These are phyloP conservation scores for Aeoliscus strigatus DNA, from an alignment of 2,797 vertebrate genomes.

Conservation along the genomic window DNA sequence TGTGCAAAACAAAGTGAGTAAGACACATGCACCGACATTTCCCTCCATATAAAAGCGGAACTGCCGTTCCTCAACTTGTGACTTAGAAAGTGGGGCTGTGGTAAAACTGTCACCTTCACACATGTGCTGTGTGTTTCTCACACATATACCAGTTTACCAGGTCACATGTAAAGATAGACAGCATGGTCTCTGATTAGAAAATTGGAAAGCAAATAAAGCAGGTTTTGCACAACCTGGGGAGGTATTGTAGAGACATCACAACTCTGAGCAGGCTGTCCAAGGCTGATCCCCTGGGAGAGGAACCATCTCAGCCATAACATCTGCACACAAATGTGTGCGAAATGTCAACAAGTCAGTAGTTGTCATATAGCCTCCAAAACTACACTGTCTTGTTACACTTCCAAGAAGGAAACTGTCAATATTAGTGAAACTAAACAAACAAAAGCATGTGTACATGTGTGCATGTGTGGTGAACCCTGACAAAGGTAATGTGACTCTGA, in stretches of 20 bases:
- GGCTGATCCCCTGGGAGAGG: constrained; percentile 46
- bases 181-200: constrained; percentile 13
- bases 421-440: constrained; percentile 48
- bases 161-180: constrained; percentile 23
- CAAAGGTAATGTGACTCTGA: constrained; percentile 47
- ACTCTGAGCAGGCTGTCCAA: constrained; percentile 41
- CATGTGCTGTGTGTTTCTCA: constrained; percentile 51
- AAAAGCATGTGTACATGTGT: constrained; percentile 23
- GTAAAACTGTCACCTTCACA: constrained; percentile 49
- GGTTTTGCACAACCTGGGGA: not conserved
- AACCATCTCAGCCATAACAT: constrained; percentile 52
- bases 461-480: constrained; percentile 11
- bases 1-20: constrained; percentile 14
- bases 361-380: constrained; percentile 17
- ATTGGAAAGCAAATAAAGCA: constrained; percentile 1
- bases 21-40: constrained; percentile 16
- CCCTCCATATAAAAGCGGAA: constrained; percentile 34
- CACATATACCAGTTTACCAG: constrained; percentile 43
- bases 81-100: constrained; percentile 44
- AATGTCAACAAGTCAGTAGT: constrained; percentile 39
- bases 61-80: constrained; percentile 23
- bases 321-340: constrained; percentile 42
- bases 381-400: constrained; percentile 33
- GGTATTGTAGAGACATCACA: too few species aligned
- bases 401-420: constrained; percentile 40